Percentiles rank a stretch among this genome's conserved stretches.
These are phyloP conservation scores for Tanypteryx hageni DNA, from an alignment of 2,888 invertebrate species.

Conservation along the genomic window DNA sequence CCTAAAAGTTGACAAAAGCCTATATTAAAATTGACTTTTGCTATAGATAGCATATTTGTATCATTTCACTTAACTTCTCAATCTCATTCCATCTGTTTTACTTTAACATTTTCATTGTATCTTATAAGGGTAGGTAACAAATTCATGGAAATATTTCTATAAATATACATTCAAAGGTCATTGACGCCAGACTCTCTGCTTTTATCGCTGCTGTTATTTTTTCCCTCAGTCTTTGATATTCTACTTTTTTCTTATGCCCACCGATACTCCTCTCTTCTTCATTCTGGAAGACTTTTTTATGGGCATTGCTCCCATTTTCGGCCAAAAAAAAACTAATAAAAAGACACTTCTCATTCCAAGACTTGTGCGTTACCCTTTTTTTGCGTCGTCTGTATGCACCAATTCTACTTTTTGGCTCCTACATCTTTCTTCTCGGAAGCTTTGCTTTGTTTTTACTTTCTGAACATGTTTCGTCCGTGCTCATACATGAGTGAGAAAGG, in stretches of 20 bases:
- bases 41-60: too few species aligned
- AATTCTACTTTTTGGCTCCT: background rate
- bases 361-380: background rate
- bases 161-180: slow-evolving; percentile 5
- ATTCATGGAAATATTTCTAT: background rate
- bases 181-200: background rate
- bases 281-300: background rate
- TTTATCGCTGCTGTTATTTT: background rate
- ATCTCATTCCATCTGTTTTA: too few species aligned
- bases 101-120: too few species aligned
- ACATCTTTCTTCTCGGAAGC: too few species aligned
- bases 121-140: too few species aligned
- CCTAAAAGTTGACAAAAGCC: too few species aligned
- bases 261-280: background rate
- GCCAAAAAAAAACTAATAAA: background rate
- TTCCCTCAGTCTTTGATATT: background rate
- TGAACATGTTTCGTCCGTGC: background rate
- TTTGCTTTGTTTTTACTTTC: too few species aligned
- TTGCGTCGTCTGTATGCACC: background rate
- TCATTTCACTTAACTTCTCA: too few species aligned
- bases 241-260: background rate
- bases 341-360: background rate
- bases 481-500: background rate
- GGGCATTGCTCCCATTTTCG: background rate
- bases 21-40: too few species aligned